phyloP scores from a whole-genome alignment of 2,888 invertebrate genomes.

The Octonoba sinensis region DNA sequence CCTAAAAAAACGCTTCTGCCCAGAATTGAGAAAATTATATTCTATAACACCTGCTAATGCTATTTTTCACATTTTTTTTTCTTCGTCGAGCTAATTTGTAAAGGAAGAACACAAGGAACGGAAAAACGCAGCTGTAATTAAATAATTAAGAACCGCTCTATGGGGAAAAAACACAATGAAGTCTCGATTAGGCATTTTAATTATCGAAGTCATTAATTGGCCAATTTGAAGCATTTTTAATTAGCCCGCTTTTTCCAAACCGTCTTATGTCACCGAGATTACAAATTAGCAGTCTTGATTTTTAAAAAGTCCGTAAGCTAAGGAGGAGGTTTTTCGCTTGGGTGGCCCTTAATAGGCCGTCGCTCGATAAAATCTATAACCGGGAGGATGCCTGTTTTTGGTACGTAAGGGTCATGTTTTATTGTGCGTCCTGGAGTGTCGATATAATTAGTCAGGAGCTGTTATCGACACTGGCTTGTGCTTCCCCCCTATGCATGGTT shows the following conservation, averaged over 20 bases:
- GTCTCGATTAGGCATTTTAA: conserved; percentile 47
- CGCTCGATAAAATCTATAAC: conserved; percentile 32
- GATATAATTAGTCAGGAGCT: conserved; percentile 1
- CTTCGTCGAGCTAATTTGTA: too few species aligned
- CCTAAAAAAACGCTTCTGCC: too few species aligned
- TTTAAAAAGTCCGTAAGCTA: background rate
- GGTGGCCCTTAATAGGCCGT: background rate
- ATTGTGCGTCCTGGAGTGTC: conserved; percentile 23
- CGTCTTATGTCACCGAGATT: too few species aligned
- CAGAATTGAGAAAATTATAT: too few species aligned
- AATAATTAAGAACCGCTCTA: too few species aligned
- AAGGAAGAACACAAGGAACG: too few species aligned
- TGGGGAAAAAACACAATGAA: too few species aligned
- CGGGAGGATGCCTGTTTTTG: conserved; percentile 7
- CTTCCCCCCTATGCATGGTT: background rate
- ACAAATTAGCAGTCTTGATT: too few species aligned
- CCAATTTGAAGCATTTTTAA: conserved; percentile 24
- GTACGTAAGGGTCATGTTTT: conserved; percentile 28
- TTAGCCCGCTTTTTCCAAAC: conserved; percentile 1
- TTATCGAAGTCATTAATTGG: conserved; percentile 28
- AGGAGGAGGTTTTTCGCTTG: conserved; percentile 6
- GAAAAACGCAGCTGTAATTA: too few species aligned
- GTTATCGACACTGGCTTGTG: conserved; percentile 19
- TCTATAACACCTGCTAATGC: too few species aligned
- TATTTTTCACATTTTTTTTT: too few species aligned